Conservation (phyloP, 2,888 invertebrate genomes). For the Ectemnius cavifrons region DNA sequence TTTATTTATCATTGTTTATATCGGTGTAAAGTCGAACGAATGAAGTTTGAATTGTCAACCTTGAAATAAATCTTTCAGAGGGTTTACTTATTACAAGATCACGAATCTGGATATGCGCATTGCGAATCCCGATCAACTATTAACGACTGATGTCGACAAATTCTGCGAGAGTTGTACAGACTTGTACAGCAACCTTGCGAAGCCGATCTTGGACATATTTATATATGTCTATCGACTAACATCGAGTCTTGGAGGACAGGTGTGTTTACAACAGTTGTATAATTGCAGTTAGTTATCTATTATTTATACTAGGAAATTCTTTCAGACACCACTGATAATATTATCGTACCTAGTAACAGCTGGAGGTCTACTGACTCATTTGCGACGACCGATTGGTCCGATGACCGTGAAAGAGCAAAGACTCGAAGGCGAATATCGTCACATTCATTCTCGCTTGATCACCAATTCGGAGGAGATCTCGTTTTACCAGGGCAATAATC, state of each 20-base stretch:
- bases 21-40: too few relatives aligned
- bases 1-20: too few relatives aligned
- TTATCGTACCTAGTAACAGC: constrained; percentile 92
- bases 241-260: constrained; percentile 89
- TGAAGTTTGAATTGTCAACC: too few relatives aligned
- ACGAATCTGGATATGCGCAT: constrained; percentile 96
- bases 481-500: constrained; percentile 89
- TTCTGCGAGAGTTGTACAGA: constrained; percentile 98
- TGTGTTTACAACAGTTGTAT: constrained; percentile 62
- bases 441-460: constrained; percentile 96
- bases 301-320: constrained; percentile 51
- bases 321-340: constrained; percentile 92
- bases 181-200: constrained; percentile 97
- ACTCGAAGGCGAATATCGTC: constrained; percentile 98
- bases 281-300: background rate
- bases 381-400: constrained; percentile 90
- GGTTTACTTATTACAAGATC: constrained; percentile 98
- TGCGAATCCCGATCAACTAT: constrained; percentile 95
- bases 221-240: constrained; percentile 96
- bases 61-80: constrained; percentile 80
- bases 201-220: constrained; percentile 95
- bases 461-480: constrained; percentile 98
- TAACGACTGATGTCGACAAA: constrained; percentile 98
- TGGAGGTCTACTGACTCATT: constrained; percentile 90
- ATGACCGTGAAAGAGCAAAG: constrained; percentile 97